phyloP scores from a whole-genome alignment of 2,797 vertebrate species.

The Sciaenops ocellatus region DNA sequence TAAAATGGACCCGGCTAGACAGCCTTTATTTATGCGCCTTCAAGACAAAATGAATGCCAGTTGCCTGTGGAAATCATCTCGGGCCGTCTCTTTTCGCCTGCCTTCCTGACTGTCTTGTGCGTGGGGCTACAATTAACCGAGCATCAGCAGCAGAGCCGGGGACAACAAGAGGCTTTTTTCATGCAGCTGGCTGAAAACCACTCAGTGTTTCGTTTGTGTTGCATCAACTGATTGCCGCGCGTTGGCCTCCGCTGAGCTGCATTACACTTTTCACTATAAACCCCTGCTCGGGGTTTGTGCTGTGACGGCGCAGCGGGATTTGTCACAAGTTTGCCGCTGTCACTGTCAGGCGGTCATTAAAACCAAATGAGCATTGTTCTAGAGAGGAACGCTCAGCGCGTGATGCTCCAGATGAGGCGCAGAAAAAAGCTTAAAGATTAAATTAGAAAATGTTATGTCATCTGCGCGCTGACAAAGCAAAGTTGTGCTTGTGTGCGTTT shows the following conservation, averaged over 20 bases:
- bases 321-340: constrained; percentile 66
- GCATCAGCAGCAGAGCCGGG: constrained; percentile 57
- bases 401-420: constrained; percentile 24
- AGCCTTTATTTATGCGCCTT: constrained; percentile 78
- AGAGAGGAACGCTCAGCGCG: constrained; percentile 5
- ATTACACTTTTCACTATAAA: constrained; percentile 30
- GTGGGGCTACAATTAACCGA: constrained; percentile 76
- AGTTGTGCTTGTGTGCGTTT: constrained; percentile 45
- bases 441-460: constrained; percentile 60
- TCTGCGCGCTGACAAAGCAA: constrained; percentile 56
- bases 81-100: constrained; percentile 46
- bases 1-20: constrained; percentile 78
- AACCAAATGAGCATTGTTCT: constrained; percentile 63
- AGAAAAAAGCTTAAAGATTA: constrained; percentile 44
- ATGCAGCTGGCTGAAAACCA: constrained; percentile 60
- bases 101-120: constrained; percentile 52
- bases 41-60: constrained; percentile 75
- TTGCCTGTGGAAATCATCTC: constrained; percentile 76
- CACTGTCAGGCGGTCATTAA: constrained; percentile 74
- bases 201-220: constrained; percentile 77
- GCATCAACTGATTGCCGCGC: constrained; percentile 73
- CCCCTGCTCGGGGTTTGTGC: constrained; percentile 28
- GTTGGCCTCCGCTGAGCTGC: constrained; percentile 54
- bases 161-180: constrained; percentile 71
- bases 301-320: constrained; percentile 60